Evolutionary conservation across 2,888 invertebrate genomes (phyloP).

Genomic region (Ormyrus thymus): DNA sequence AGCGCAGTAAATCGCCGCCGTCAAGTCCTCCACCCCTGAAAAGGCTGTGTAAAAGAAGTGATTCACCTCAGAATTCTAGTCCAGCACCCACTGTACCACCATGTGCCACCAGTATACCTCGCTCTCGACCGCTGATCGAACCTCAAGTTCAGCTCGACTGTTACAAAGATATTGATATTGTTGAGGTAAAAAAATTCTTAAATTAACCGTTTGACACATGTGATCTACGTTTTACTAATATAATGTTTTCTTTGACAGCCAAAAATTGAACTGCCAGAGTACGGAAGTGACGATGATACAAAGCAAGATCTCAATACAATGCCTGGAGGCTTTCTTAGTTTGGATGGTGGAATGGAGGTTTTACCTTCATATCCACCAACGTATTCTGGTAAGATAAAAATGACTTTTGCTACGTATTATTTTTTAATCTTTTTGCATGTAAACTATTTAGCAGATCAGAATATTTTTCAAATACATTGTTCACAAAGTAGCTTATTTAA

Average conservation of each 20-base stretch:
- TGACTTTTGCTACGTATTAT: neutral
- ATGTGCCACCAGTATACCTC: slow-evolving; percentile 69
- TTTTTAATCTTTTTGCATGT: neutral
- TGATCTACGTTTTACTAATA: slow-evolving; percentile 49
- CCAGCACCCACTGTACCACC: slow-evolving; percentile 69
- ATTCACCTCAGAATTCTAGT: slow-evolving; percentile 74
- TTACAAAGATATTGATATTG: slow-evolving; percentile 73
- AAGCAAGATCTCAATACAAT: slow-evolving; percentile 73
- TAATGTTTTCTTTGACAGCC: slow-evolving; percentile 76
- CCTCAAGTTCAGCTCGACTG: slow-evolving; percentile 74
- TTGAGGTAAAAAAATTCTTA: slow-evolving; percentile 66
- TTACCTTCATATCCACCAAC: slow-evolving; percentile 72
- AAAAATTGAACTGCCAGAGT: slow-evolving; percentile 85
- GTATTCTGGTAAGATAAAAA: slow-evolving; percentile 68
- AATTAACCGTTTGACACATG: neutral
- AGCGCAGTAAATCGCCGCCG: slow-evolving; percentile 73
- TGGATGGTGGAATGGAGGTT: slow-evolving; percentile 74
- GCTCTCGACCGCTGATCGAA: slow-evolving; percentile 73
- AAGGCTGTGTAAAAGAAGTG: slow-evolving; percentile 74
- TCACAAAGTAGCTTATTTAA: no score
- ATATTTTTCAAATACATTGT: neutral
- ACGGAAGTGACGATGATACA: slow-evolving; percentile 82
- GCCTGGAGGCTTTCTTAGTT: slow-evolving; percentile 72
- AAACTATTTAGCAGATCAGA: neutral
- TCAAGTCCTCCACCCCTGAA: slow-evolving; percentile 74